phyloP scores from a whole-genome alignment of 2,888 invertebrate genomes.

The Drosophila borborema region DNA sequence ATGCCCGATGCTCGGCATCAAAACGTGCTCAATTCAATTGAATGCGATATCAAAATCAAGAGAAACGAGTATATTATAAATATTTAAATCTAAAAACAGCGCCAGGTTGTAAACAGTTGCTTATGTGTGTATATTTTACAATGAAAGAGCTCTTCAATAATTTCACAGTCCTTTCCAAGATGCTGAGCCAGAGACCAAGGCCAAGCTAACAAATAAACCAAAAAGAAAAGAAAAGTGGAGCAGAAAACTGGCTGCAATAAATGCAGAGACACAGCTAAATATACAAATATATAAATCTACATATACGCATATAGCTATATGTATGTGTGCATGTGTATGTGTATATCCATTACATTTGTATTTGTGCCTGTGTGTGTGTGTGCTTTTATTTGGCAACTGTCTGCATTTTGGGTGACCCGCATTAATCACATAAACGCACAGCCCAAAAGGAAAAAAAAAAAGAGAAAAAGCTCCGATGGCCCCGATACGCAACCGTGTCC shows the following conservation, averaged over 20 bases:
- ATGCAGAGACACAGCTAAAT: constrained; percentile 15
- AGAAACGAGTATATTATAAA: not conserved
- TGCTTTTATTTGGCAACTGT: constrained; percentile 17
- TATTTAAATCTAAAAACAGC: not conserved
- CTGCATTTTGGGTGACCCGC: constrained; percentile 64
- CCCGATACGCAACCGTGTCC: constrained; percentile 10
- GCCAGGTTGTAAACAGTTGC: not conserved
- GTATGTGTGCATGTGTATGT: not conserved
- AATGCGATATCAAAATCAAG: not conserved
- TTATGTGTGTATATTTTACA: not conserved
- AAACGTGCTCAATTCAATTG: not conserved
- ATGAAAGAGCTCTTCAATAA: not conserved
- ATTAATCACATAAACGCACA: constrained; percentile 64
- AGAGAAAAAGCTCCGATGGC: constrained; percentile 1
- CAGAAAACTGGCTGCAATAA: constrained; percentile 40
- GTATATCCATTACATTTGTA: constrained; percentile 2
- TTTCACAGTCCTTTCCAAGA: not conserved
- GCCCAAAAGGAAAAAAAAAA: not conserved
- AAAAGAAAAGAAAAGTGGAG: constrained; percentile 3
- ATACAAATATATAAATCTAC: not conserved
- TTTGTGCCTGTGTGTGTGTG: not conserved
- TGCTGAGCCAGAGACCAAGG: not conserved
- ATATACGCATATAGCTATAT: not conserved
- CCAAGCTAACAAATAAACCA: constrained; percentile 35
- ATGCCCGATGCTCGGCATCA: not conserved